Percentiles rank a stretch among this genome's conserved stretches.
These are phyloP conservation scores for Eptesicus fuscus DNA, from an alignment of 2,113 vertebrate species.

Conservation along the genomic window DNA sequence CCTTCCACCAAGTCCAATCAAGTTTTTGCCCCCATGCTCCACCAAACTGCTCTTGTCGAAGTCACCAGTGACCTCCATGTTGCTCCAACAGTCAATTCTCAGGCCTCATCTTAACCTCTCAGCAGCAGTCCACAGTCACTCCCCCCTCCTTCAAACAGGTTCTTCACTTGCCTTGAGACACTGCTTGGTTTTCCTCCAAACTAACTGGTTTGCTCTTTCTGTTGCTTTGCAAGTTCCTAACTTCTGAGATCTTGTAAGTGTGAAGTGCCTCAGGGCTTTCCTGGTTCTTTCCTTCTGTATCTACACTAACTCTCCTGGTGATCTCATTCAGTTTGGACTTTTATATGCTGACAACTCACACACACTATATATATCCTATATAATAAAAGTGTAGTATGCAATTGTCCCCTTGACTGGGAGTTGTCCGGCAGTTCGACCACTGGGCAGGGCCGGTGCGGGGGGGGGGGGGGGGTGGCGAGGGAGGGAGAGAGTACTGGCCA, in stretches of 20 bases:
- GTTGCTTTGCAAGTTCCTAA: background rate
- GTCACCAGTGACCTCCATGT: background rate
- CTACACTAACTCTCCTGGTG: background rate
- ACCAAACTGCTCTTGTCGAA: background rate
- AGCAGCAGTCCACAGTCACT: background rate
- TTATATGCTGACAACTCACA: background rate
- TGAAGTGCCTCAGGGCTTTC: background rate
- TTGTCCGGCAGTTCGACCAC: too few relatives aligned
- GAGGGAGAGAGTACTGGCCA: too few relatives aligned
- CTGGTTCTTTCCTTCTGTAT: background rate
- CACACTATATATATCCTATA: background rate
- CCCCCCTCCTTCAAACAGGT: background rate
- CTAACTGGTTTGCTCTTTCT: background rate
- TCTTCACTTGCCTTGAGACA: background rate
- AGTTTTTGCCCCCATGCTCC: background rate
- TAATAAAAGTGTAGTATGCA: too few relatives aligned
- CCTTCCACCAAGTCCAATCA: background rate
- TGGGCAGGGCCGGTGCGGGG: too few relatives aligned
- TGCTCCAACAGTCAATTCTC: background rate
- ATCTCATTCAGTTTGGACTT: background rate
- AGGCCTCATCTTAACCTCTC: background rate
- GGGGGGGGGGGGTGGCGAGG: rapidly evolving
- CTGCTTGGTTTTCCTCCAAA: background rate
- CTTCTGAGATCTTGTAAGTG: background rate
- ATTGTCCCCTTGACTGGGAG: too few relatives aligned